Percentiles rank a stretch among this genome's conserved stretches.
Evolutionary conservation across 1,140 invertebrate genomes (phyloP).

Genomic region (Sycophila sp.): DNA sequence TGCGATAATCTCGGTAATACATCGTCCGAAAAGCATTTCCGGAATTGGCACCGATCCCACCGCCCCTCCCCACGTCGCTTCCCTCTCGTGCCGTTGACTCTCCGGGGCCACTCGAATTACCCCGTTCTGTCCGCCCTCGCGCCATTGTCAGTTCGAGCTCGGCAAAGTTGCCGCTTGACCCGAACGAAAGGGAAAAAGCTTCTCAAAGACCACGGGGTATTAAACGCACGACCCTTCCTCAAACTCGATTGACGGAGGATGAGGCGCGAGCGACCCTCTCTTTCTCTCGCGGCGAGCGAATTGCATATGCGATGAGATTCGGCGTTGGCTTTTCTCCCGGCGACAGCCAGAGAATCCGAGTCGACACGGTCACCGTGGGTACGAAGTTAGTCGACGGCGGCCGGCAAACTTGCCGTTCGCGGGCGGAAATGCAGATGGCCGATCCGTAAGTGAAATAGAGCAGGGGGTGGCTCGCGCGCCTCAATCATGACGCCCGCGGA

Average conservation of each 20-base stretch:
- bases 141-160: slow-evolving; percentile 14
- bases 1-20: slow-evolving; percentile 47
- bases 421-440: slow-evolving; percentile 2
- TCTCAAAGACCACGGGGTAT: background rate
- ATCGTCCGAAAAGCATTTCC: slow-evolving; percentile 44
- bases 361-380: too few relatives aligned
- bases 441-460: background rate
- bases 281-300: too few relatives aligned
- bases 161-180: background rate
- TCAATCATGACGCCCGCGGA: slow-evolving; percentile 10
- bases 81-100: slow-evolving; percentile 35
- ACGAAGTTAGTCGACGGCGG: background rate
- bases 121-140: slow-evolving; percentile 13
- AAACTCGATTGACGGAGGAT: background rate
- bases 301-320: background rate
- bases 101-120: slow-evolving; percentile 40
- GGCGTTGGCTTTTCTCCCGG: background rate
- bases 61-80: slow-evolving; percentile 15
- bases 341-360: background rate
- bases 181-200: background rate
- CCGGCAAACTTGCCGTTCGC: background rate
- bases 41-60: slow-evolving; percentile 38
- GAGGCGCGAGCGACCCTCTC: background rate
- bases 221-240: background rate
- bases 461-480: background rate